Conservation (phyloP, 53 echinoderm and acorn worm species). For the Holothuria leucospilota region DNA sequence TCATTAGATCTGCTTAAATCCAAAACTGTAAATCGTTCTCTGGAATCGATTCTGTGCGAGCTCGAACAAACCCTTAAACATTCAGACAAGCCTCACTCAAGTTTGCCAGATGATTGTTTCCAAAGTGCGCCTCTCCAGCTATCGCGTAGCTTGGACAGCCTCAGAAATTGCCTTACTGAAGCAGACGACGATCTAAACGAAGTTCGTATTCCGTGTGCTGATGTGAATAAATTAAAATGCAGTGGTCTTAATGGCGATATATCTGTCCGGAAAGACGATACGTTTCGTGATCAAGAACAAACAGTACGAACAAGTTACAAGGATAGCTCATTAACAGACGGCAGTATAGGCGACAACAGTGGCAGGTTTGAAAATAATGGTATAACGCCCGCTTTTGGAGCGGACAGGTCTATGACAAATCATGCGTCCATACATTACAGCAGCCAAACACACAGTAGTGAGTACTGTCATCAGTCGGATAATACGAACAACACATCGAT, state of each 20-base stretch:
- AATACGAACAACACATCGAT: background rate
- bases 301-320: constrained; percentile 25
- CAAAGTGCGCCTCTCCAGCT: constrained; percentile 47
- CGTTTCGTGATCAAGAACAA: constrained; percentile 25
- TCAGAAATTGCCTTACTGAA: background rate
- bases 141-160: constrained; percentile 20
- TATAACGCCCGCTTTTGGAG: constrained; percentile 49
- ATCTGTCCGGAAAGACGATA: constrained; percentile 41
- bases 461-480: constrained; percentile 4
- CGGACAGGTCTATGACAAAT: constrained; percentile 22
- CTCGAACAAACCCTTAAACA: constrained; percentile 1
- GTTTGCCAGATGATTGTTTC: background rate
- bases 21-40: constrained; percentile 36
- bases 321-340: constrained; percentile 30
- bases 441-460: background rate
- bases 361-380: constrained; percentile 29
- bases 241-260: constrained; percentile 37
- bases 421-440: constrained; percentile 4
- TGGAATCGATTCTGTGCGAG: constrained; percentile 23
- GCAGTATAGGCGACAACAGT: background rate
- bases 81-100: background rate
- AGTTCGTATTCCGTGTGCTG: constrained; percentile 8
- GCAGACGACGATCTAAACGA: background rate
- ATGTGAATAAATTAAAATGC: constrained; percentile 41
- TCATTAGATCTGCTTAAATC: constrained; percentile 7